These are phyloP conservation scores for Musca vetustissima DNA, from an alignment of 1,140 invertebrate genomes.

Conservation along the genomic window DNA sequence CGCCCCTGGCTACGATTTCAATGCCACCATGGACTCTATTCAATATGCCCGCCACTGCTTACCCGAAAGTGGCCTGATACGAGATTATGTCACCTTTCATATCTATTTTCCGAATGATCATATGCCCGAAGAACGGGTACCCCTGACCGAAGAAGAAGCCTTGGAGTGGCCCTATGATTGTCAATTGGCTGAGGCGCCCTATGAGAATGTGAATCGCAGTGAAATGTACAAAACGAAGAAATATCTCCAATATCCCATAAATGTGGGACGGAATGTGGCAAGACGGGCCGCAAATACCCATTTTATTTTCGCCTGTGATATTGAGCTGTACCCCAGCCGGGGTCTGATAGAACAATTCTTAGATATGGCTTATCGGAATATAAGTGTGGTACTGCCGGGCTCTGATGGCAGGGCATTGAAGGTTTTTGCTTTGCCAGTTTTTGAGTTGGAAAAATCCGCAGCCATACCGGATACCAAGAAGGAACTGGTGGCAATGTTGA, in stretches of 20 bases:
- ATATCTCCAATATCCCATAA: slow-evolving; percentile 82
- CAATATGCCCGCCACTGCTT: slow-evolving; percentile 68
- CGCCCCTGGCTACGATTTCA: slow-evolving; percentile 70
- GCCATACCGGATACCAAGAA: slow-evolving; percentile 70
- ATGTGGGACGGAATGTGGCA: slow-evolving; percentile 83
- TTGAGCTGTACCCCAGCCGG: slow-evolving; percentile 82
- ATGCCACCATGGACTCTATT: slow-evolving; percentile 66
- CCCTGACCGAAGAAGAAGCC: slow-evolving; percentile 60
- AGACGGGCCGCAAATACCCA: slow-evolving; percentile 77
- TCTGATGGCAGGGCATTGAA: slow-evolving; percentile 16
- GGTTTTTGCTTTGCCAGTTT: slow-evolving; percentile 46
- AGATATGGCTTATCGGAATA: slow-evolving; percentile 74
- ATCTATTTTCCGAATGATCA: slow-evolving; percentile 81
- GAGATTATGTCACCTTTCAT: slow-evolving; percentile 80
- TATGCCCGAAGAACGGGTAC: slow-evolving; percentile 69
- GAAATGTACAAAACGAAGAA: slow-evolving; percentile 75
- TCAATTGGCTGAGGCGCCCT: slow-evolving; percentile 60
- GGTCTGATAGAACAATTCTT: slow-evolving; percentile 73
- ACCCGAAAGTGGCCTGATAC: slow-evolving; percentile 64
- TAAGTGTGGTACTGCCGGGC: slow-evolving; percentile 41
- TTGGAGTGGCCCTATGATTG: slow-evolving; percentile 67
- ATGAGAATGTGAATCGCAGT: slow-evolving; percentile 60
- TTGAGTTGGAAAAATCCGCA: slow-evolving; percentile 37
- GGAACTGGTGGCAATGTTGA: slow-evolving; percentile 70
- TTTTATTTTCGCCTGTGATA: slow-evolving; percentile 83